Evolutionary conservation across 2,797 vertebrate genomes (phyloP).

Genomic region (Dallia pectoralis): DNA sequence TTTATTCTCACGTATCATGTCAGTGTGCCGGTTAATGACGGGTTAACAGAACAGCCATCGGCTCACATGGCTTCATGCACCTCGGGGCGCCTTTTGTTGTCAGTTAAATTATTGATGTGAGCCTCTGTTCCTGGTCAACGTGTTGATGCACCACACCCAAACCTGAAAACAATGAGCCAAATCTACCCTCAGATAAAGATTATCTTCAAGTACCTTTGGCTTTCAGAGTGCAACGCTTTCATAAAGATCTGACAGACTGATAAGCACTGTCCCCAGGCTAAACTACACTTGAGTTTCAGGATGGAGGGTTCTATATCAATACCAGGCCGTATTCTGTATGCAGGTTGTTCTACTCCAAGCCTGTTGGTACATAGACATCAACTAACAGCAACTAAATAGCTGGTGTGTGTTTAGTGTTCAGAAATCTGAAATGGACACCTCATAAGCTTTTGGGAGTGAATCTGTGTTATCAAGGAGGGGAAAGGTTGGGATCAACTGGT

Average conservation of each 20-base stretch:
- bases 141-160: conserved; percentile 29
- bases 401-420: background rate
- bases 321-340: too few relatives aligned
- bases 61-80: conserved; percentile 14
- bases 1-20: background rate
- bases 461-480: too few relatives aligned
- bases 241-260: background rate
- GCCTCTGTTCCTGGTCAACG: conserved; percentile 29
- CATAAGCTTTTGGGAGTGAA: too few relatives aligned
- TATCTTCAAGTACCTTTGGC: background rate
- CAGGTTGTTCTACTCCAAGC: background rate
- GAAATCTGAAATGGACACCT: too few relatives aligned
- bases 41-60: background rate
- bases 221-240: conserved; percentile 6
- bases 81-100: conserved; percentile 46
- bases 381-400: background rate
- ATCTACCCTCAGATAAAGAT: conserved; percentile 22
- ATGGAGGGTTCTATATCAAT: too few relatives aligned
- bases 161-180: conserved; percentile 2
- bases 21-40: background rate
- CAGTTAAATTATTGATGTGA: conserved; percentile 64
- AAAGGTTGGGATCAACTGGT: background rate
- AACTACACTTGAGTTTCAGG: too few relatives aligned
- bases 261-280: background rate
- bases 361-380: background rate